phyloP scores from a whole-genome alignment of 2,797 vertebrate species.

The Chelonia mydas region DNA sequence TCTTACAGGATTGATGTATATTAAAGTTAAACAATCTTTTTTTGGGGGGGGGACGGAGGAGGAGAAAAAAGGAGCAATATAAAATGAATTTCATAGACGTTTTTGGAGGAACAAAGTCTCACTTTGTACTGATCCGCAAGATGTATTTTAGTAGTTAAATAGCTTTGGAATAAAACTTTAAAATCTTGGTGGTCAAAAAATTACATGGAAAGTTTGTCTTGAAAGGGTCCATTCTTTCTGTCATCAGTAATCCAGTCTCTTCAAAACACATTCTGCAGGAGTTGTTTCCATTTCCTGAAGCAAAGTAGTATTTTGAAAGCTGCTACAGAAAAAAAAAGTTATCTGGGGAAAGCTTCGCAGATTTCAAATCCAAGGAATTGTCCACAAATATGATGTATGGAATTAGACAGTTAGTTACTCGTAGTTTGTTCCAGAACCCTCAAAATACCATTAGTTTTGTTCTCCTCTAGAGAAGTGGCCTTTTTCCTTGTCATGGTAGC shows the following conservation, averaged over 20 bases:
- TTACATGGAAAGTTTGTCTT: constrained; percentile 26
- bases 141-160: background rate
- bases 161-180: constrained; percentile 24
- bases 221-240: background rate
- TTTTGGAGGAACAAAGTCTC: background rate
- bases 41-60: background rate
- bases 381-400: background rate
- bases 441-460: constrained; percentile 76
- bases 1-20: background rate
- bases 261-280: constrained; percentile 20
- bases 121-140: background rate
- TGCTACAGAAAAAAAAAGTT: background rate
- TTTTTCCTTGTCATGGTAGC: constrained; percentile 87
- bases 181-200: constrained; percentile 1
- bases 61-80: background rate
- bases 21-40: background rate
- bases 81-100: background rate
- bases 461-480: constrained; percentile 68
- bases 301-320: background rate
- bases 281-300: background rate
- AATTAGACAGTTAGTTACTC: background rate
- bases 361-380: constrained; percentile 23
- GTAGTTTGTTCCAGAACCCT: constrained; percentile 27
- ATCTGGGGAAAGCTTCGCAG: background rate
- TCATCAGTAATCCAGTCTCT: constrained; percentile 21